Conservation (phyloP, 2,888 invertebrate genomes). For the Plemyria rubiginata region DNA sequence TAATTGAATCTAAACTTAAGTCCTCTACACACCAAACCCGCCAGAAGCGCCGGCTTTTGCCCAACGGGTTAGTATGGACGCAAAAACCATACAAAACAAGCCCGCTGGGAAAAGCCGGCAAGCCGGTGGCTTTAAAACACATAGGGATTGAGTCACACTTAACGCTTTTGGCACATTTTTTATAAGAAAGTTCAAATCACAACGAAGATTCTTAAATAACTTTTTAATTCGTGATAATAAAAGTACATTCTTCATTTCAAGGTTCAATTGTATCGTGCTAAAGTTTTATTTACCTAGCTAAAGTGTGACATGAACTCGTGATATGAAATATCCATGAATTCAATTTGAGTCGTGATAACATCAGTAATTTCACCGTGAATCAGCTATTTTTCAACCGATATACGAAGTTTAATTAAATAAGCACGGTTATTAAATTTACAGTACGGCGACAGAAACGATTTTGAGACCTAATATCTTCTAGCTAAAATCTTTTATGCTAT, state of each 20-base stretch:
- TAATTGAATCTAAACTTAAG: conserved; percentile 38
- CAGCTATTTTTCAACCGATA: conserved; percentile 41
- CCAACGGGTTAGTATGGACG: too few relatives aligned
- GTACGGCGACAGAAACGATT: conserved; percentile 9
- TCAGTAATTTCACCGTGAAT: conserved; percentile 44
- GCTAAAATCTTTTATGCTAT: conserved; percentile 6
- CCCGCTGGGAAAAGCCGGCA: too few relatives aligned
- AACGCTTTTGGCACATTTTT: too few relatives aligned
- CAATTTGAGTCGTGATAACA: conserved; percentile 39
- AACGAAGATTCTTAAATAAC: too few relatives aligned
- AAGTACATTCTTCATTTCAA: too few relatives aligned
- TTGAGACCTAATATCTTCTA: conserved; percentile 10
- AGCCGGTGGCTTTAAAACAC: too few relatives aligned
- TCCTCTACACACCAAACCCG: too few relatives aligned
- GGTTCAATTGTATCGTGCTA: neutral
- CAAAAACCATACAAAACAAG: too few relatives aligned
- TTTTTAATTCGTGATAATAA: too few relatives aligned
- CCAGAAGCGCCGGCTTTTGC: too few relatives aligned
- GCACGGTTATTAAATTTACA: conserved; percentile 38
- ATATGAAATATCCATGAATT: conserved; percentile 23
- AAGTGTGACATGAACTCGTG: conserved; percentile 25
- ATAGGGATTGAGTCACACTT: too few relatives aligned
- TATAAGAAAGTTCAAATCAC: too few relatives aligned
- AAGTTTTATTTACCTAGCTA: conserved; percentile 27
- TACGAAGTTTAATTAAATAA: conserved; percentile 41